Conservation (phyloP, 2,113 vertebrate genomes). For the Amia ocellicauda region DNA sequence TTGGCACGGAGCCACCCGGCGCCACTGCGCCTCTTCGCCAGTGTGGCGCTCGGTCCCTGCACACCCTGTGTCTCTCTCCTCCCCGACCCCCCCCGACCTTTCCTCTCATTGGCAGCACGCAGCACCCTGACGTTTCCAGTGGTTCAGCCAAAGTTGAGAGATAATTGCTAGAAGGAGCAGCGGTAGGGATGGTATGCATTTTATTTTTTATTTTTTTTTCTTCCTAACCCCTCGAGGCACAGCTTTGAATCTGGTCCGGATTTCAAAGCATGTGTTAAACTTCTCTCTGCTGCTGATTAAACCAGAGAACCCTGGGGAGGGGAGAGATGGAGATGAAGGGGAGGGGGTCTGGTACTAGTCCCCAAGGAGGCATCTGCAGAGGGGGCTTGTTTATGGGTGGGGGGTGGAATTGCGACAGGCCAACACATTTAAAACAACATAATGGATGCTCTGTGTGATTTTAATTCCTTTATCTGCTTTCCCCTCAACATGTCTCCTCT, state of each 20-base stretch:
- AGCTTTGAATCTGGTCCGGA: slow-evolving; percentile 61
- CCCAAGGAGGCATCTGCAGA: slow-evolving; percentile 46
- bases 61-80: slow-evolving; percentile 33
- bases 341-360: slow-evolving; percentile 46
- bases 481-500: neutral
- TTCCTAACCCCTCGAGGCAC: slow-evolving; percentile 50
- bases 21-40: too few species aligned
- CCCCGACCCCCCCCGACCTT: slow-evolving; percentile 58
- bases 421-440: neutral
- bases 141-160: slow-evolving; percentile 74
- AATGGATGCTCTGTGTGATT: neutral
- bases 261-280: slow-evolving; percentile 69
- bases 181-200: slow-evolving; percentile 50
- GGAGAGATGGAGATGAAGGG: too few species aligned
- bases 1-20: too few species aligned
- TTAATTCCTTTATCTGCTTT: slow-evolving; percentile 4
- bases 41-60: slow-evolving; percentile 16
- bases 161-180: slow-evolving; percentile 58
- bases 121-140: slow-evolving; percentile 56
- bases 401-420: neutral
- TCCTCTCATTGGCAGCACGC: slow-evolving; percentile 56
- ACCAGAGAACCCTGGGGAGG: slow-evolving; percentile 60
- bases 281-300: slow-evolving; percentile 67
- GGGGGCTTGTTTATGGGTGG: slow-evolving; percentile 46
- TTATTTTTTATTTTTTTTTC: slow-evolving; percentile 13